These are phyloP conservation scores for Percopsis omiscomaycus DNA, from an alignment of 2,797 vertebrate species.

Conservation along the genomic window DNA sequence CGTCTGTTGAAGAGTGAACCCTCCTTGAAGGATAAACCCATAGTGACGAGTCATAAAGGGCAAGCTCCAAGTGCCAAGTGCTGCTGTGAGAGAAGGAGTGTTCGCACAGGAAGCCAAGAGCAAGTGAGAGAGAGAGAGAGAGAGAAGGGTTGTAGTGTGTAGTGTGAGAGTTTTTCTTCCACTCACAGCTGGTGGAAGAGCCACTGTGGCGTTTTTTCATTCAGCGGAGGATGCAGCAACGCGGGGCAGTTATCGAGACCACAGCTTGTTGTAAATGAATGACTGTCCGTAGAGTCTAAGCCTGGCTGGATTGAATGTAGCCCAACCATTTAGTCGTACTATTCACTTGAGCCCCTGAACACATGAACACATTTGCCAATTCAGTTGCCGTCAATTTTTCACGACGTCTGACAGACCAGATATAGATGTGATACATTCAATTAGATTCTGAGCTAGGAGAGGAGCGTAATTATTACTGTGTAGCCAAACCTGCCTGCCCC, in stretches of 20 bases:
- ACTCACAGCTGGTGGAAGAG: slow-evolving; percentile 11
- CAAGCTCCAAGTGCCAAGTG: slow-evolving; percentile 8
- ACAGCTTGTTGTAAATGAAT: slow-evolving; percentile 19
- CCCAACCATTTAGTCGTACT: neutral
- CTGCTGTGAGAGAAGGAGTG: slow-evolving; percentile 12
- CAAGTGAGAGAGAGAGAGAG: slow-evolving; percentile 17
- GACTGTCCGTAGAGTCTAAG: neutral
- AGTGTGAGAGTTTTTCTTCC: slow-evolving; percentile 9
- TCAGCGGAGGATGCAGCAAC: slow-evolving; percentile 22
- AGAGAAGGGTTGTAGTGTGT: slow-evolving; percentile 12
- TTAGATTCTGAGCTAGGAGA: slow-evolving; percentile 35
- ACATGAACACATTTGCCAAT: slow-evolving; percentile 15
- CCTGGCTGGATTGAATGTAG: neutral
- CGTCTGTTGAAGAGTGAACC: too few species aligned
- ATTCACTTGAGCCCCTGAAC: slow-evolving; percentile 4
- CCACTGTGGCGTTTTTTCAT: slow-evolving; percentile 21
- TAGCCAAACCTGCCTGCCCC: slow-evolving; percentile 35
- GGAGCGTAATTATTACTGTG: slow-evolving; percentile 52
- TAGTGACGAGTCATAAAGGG: slow-evolving; percentile 2
- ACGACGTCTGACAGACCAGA: slow-evolving; percentile 33
- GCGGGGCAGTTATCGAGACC: slow-evolving; percentile 19
- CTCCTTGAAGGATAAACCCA: slow-evolving; percentile 4
- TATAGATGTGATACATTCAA: slow-evolving; percentile 34
- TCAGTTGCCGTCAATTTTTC: slow-evolving; percentile 15
- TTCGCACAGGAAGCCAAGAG: slow-evolving; percentile 22